These are phyloP conservation scores for Leucophenga montana DNA, from an alignment of 2,888 invertebrate species.

Conservation along the genomic window DNA sequence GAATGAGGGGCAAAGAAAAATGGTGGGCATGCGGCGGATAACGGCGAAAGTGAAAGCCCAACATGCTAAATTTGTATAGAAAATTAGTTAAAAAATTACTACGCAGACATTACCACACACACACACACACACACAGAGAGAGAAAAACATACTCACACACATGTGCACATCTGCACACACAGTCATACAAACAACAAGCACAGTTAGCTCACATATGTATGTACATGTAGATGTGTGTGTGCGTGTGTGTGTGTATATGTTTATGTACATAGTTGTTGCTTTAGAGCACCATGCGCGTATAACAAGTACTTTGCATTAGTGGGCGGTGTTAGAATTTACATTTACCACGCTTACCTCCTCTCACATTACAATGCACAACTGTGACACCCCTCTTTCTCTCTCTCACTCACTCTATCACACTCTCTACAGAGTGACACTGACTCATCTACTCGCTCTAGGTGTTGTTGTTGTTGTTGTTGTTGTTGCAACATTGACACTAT, in stretches of 20 bases:
- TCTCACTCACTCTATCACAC: conserved; percentile 9
- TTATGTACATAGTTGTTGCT: conserved; percentile 33
- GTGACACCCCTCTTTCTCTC: conserved; percentile 34
- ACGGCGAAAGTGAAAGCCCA: conserved; percentile 31
- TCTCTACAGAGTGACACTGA: neutral
- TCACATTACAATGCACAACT: conserved; percentile 15
- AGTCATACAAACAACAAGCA: conserved; percentile 32
- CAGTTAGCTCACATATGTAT: conserved; percentile 45
- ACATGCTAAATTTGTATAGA: conserved; percentile 71
- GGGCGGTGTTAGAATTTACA: conserved; percentile 71
- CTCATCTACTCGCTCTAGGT: neutral
- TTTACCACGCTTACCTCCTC: conserved; percentile 24
- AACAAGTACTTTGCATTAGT: conserved; percentile 63
- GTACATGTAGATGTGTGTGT: conserved; percentile 25
- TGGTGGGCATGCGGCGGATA: too few relatives aligned
- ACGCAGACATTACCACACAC: conserved; percentile 51
- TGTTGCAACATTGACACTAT: conserved; percentile 32
- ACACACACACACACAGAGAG: conserved; percentile 47
- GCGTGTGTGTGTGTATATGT: conserved; percentile 27
- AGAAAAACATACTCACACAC: conserved; percentile 48
- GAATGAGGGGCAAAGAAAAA: conserved; percentile 25
- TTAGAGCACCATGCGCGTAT: conserved; percentile 29
- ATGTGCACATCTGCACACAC: conserved; percentile 36
- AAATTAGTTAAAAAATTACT: conserved; percentile 72
- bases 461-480: conserved; percentile 30